phyloP scores from a whole-genome alignment of 2,888 invertebrate species.

The Ctena decussata region DNA sequence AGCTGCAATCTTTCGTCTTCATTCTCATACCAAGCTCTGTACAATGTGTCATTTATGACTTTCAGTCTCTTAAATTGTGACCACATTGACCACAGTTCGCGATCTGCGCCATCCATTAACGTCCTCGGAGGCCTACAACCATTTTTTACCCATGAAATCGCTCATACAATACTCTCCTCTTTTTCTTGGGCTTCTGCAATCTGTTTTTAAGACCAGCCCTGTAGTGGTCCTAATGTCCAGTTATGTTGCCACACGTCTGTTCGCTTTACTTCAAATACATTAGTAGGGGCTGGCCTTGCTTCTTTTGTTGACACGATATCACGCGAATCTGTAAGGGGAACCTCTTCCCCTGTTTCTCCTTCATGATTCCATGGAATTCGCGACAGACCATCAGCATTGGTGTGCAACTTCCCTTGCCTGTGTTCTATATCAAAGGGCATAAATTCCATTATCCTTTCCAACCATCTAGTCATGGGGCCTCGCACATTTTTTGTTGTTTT shows the following conservation, averaged over 20 bases:
- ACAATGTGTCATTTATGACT: not conserved
- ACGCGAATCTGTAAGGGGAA: not conserved
- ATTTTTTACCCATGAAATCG: not conserved
- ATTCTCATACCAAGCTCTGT: not conserved
- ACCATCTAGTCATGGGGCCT: not conserved
- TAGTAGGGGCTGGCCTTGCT: not conserved
- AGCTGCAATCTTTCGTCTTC: not conserved
- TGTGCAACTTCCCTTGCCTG: not conserved
- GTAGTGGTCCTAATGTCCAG: not conserved
- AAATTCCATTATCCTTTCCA: slow-evolving; percentile 9
- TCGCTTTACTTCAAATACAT: not conserved
- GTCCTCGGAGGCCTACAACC: not conserved
- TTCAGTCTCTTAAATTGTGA: slow-evolving; percentile 3
- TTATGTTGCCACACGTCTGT: not conserved
- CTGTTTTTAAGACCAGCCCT: not conserved
- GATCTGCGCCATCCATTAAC: not conserved
- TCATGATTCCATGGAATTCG: not conserved
- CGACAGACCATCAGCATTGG: not conserved
- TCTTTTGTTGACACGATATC: not conserved
- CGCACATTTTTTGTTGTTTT: not conserved
- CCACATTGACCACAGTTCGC: slow-evolving; percentile 12
- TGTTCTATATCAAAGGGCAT: slow-evolving; percentile 5
- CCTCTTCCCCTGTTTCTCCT: not conserved
- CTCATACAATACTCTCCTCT: not conserved
- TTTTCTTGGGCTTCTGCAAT: not conserved